phyloP scores from a whole-genome alignment of 2,113 vertebrate genomes.

The Ammodytes dubius region DNA sequence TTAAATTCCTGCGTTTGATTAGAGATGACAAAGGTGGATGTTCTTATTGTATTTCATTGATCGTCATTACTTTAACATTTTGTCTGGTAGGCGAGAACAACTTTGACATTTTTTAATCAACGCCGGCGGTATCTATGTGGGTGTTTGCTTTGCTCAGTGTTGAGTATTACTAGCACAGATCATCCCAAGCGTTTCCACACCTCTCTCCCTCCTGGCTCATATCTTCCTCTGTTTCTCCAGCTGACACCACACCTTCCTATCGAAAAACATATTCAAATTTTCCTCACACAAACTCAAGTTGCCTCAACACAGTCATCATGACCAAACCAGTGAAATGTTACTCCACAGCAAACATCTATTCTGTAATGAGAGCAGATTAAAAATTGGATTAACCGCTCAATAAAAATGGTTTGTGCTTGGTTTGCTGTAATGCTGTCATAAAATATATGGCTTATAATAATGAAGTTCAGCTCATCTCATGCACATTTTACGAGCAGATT shows the following conservation, averaged over 20 bases:
- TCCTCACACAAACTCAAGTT: slow-evolving; percentile 33
- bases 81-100: slow-evolving; percentile 2
- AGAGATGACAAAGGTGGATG: neutral
- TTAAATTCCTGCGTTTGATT: neutral
- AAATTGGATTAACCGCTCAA: slow-evolving; percentile 39
- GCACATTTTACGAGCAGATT: neutral
- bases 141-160: slow-evolving; percentile 50
- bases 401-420: slow-evolving; percentile 25
- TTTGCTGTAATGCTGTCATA: slow-evolving; percentile 19
- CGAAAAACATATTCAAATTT: slow-evolving; percentile 40
- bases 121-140: slow-evolving; percentile 37
- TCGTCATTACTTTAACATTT: slow-evolving; percentile 22
- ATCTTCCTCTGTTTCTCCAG: slow-evolving; percentile 43
- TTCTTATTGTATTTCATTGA: slow-evolving; percentile 6
- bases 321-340: slow-evolving; percentile 23
- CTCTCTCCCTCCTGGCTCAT: slow-evolving; percentile 40
- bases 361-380: slow-evolving; percentile 22
- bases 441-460: neutral
- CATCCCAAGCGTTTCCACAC: slow-evolving; percentile 45
- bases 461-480: neutral
- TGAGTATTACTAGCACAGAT: slow-evolving; percentile 46
- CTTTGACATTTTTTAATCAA: slow-evolving; percentile 34
- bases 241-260: slow-evolving; percentile 25
- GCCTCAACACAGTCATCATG: slow-evolving; percentile 29
- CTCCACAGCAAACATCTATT: slow-evolving; percentile 35